Percentiles rank a stretch among this genome's conserved stretches.
phyloP scores from a whole-genome alignment of 92 coral and sea anemone genomes.

The Umimayanthus chanpuru region DNA sequence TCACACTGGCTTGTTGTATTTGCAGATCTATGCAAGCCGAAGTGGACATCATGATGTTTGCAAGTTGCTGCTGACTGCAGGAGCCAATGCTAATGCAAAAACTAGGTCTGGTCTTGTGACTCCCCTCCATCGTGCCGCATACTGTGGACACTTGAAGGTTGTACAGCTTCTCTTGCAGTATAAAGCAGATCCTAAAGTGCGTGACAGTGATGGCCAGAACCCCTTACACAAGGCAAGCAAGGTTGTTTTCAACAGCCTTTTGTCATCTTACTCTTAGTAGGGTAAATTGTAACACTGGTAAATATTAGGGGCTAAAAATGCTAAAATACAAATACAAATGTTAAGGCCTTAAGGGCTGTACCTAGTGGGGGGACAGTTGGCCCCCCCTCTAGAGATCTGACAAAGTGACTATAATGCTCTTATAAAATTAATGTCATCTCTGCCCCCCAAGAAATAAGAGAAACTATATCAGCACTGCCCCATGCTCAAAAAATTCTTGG shows the following conservation, averaged over 20 bases:
- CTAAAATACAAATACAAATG: no score
- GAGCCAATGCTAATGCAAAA: constrained; percentile 79
- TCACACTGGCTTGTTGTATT: not conserved
- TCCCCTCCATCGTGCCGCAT: constrained; percentile 94
- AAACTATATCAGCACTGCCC: no score
- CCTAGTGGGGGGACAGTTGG: no score
- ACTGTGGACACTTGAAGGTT: constrained; percentile 71
- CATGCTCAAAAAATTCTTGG: no score
- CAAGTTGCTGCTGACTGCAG: constrained; percentile 65
- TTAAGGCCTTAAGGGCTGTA: no score
- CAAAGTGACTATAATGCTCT: no score
- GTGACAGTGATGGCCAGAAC: constrained; percentile 90
- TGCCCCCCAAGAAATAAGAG: no score
- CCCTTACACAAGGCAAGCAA: constrained; percentile 81
- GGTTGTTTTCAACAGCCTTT: not conserved
- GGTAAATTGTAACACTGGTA: not conserved
- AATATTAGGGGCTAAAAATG: no score
- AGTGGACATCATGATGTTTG: constrained; percentile 80
- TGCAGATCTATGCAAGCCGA: constrained; percentile 92
- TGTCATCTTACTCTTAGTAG: no score
- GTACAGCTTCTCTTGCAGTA: constrained; percentile 65
- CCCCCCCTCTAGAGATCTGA: no score
- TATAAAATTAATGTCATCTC: no score
- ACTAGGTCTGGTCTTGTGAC: constrained; percentile 87
- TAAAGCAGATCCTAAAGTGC: constrained; percentile 71